A percentile compares a stretch with the other conserved stretches of the same genome.
Conservation (phyloP, 2,888 invertebrate species). For the Acanthopleura granulata region DNA sequence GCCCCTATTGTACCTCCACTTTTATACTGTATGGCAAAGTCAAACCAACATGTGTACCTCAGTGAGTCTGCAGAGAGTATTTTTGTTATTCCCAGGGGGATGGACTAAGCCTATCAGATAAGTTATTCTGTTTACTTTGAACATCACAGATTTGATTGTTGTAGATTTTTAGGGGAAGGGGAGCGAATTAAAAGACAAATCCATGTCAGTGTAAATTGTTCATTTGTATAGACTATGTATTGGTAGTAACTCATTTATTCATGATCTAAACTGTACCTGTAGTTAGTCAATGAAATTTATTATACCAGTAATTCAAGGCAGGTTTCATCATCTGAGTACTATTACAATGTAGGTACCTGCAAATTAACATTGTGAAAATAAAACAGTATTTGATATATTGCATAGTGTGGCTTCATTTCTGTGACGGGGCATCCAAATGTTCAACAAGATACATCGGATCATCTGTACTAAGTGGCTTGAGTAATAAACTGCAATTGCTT, state of each 20-base stretch:
- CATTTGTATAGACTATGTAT: conserved; percentile 15
- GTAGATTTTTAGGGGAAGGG: conserved; percentile 10
- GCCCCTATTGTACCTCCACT: conserved; percentile 12
- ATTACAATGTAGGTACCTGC: conserved; percentile 16
- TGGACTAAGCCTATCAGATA: conserved; percentile 11
- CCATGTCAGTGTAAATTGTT: conserved; percentile 1
- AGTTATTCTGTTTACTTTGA: conserved; percentile 14
- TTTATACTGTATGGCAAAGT: conserved; percentile 18
- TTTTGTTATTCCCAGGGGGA: conserved; percentile 11
- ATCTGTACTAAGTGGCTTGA: no score
- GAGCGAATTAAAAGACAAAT: conserved; percentile 1
- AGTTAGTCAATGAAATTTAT: conserved; percentile 20
- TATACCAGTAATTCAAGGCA: conserved; percentile 12
- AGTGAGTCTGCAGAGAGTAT: conserved; percentile 9
- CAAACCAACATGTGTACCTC: conserved; percentile 19
- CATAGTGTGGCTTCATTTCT: no score
- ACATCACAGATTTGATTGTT: conserved; percentile 1
- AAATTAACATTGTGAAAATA: conserved; percentile 19
- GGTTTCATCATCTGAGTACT: conserved; percentile 11
- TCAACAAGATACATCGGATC: no score
- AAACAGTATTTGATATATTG: conserved; percentile 19
- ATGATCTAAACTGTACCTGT: not conserved
- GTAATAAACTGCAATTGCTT: no score
- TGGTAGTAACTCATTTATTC: conserved; percentile 17
- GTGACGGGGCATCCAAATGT: no score